Conservation (phyloP, 30 jellyfish, hydroid and myxozoan species). For the Hydractinia symbiolongicarpus region DNA sequence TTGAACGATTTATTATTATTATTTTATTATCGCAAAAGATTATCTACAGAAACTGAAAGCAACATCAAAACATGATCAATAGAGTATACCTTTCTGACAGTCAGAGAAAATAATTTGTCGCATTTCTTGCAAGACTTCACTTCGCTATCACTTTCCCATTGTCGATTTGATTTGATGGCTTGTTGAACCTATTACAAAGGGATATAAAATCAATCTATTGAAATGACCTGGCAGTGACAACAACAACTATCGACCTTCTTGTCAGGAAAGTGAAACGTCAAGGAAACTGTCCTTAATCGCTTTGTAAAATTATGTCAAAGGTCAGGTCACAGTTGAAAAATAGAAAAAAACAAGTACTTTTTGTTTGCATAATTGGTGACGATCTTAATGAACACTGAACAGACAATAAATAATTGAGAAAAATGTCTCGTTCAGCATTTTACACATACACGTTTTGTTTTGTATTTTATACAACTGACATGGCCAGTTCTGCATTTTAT, state of each 20-base stretch:
- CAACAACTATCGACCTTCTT: neutral
- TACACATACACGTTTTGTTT: too few species aligned
- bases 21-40: neutral
- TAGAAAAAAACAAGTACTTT: too few species aligned
- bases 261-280: neutral
- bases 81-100: conserved; percentile 64
- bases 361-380: too few species aligned
- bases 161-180: conserved; percentile 56
- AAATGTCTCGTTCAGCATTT: too few species aligned
- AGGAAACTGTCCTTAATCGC: neutral
- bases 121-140: conserved; percentile 67
- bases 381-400: too few species aligned
- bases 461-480: too few species aligned
- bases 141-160: conserved; percentile 71
- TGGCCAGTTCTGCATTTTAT: too few species aligned
- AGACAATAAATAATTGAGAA: too few species aligned
- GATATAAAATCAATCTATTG: too few species aligned
- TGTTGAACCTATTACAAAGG: conserved; percentile 42
- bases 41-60: neutral
- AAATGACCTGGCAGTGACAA: too few species aligned
- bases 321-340: too few species aligned
- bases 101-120: conserved; percentile 48
- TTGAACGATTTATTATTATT: neutral
- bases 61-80: neutral
- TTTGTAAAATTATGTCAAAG: too few species aligned